Percentiles rank a stretch among this genome's conserved stretches.
phyloP scores from a whole-genome alignment of 2,797 vertebrate genomes.

The Danio jaintianensis region DNA sequence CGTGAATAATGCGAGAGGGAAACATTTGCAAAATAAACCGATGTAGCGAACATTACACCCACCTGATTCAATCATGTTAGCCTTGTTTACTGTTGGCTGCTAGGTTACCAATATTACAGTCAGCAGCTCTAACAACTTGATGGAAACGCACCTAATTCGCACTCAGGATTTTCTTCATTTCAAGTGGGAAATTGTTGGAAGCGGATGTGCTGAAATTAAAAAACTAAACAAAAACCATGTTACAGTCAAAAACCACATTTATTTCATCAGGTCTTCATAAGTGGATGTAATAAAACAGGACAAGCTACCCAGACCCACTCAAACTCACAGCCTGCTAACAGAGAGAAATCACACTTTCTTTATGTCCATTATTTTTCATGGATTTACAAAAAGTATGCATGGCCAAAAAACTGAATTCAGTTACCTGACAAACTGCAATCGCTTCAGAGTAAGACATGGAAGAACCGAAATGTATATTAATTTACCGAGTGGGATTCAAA shows the following conservation, averaged over 20 bases:
- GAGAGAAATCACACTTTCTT: not conserved
- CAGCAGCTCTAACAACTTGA: too few species aligned
- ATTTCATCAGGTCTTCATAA: slow-evolving; percentile 21
- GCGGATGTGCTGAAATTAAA: not conserved
- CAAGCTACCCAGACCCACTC: slow-evolving; percentile 7
- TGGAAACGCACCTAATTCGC: too few species aligned
- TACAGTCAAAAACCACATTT: slow-evolving; percentile 7
- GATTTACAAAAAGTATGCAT: slow-evolving; percentile 25
- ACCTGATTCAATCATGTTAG: too few species aligned
- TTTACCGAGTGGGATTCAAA: not conserved
- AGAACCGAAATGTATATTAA: not conserved
- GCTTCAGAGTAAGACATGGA: slow-evolving; percentile 4
- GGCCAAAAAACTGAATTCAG: not conserved
- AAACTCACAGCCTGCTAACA: not conserved
- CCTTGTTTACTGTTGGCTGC: too few species aligned
- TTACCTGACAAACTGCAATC: slow-evolving; percentile 3
- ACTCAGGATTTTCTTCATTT: too few species aligned
- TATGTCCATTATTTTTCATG: not conserved
- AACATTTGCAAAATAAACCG: too few species aligned
- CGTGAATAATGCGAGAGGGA: too few species aligned
- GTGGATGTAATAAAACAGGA: slow-evolving; percentile 12
- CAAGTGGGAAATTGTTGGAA: too few species aligned
- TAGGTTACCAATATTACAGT: too few species aligned
- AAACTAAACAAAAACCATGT: not conserved
- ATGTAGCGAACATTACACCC: too few species aligned